Evolutionary conservation across 2,797 vertebrate species (phyloP), one percentile per base, ranked within the genome.

Genomic region (Threskiornis aethiopicus): DNA sequence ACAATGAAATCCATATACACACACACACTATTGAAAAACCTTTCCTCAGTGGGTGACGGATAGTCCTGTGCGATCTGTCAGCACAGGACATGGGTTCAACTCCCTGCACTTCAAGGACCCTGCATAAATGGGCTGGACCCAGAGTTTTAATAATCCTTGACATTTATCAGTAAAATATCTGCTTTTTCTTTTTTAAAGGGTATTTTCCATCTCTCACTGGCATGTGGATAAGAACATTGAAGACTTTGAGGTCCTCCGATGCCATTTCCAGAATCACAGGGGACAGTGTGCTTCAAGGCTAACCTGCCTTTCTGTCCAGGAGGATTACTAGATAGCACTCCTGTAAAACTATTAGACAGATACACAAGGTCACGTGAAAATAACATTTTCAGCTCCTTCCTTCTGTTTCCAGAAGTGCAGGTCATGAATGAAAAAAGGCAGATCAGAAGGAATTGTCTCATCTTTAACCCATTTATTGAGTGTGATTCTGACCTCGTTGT

Each of bases 1-100:
- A 79, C 76, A 71, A 91, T 88, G 39, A 85, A 96, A 96, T 65
- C 39, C 83, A 94, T 95, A 90, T 39, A 78, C 51, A 93, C 78
- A 93, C 79, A 83, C 79, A 83, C 14, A n/a, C 84, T 87, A 66
- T 49, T 85, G 77, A 78, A 95, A 92, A 59, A 20, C 12, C n/a
- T 71, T 58, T 29, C 51, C 78, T 86, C 52, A 46, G 47, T 2
- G 7, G 16, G 33, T 52, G 37, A 80, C 73, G 42, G 31, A 69
- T 42, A 61, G 51, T 65, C 26, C 67, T 29, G 11, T 67, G 79
- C 52, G 24, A 81, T 5, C 22, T 65, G 41, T 47, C 46, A 84
- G n/a, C 25, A 47, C 24, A 70, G 22, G 14, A 49, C 69, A 17
- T 5, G 6, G n/a, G 14, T 82, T 83, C 57, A 87, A 18, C 26